Conservation (phyloP, 2,888 invertebrate genomes). For the Homarus gammarus region DNA sequence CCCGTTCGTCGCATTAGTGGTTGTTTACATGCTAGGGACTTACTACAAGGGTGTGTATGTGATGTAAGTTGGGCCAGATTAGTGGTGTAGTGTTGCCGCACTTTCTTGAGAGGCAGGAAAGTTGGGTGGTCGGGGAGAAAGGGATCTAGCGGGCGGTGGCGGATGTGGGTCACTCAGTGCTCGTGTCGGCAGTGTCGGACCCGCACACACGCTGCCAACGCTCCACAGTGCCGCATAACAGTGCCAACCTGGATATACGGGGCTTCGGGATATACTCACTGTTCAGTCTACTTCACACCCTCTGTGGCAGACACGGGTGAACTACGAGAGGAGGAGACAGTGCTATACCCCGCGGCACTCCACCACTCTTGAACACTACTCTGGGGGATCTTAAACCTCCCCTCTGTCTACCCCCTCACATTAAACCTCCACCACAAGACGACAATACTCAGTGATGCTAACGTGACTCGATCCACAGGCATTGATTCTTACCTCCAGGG, state of each 20-base stretch:
- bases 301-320: not conserved
- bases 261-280: constrained; percentile 29
- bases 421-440: no score
- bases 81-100: constrained; percentile 27
- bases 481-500: no score
- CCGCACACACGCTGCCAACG: constrained; percentile 55
- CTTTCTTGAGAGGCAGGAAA: constrained; percentile 70
- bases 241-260: constrained; percentile 57
- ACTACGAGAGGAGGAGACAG: not conserved
- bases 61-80: not conserved
- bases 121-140: constrained; percentile 59
- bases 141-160: constrained; percentile 56
- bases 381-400: no score
- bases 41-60: not conserved
- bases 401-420: no score
- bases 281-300: not conserved
- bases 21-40: not conserved
- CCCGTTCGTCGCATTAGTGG: not conserved
- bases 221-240: constrained; percentile 52
- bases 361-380: no score
- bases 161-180: constrained; percentile 70
- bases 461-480: no score
- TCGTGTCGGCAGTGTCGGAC: constrained; percentile 65
- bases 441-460: no score
- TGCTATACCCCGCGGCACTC: not conserved